Conservation (phyloP, 2,797 vertebrate genomes). For the Chelonia mydas region DNA sequence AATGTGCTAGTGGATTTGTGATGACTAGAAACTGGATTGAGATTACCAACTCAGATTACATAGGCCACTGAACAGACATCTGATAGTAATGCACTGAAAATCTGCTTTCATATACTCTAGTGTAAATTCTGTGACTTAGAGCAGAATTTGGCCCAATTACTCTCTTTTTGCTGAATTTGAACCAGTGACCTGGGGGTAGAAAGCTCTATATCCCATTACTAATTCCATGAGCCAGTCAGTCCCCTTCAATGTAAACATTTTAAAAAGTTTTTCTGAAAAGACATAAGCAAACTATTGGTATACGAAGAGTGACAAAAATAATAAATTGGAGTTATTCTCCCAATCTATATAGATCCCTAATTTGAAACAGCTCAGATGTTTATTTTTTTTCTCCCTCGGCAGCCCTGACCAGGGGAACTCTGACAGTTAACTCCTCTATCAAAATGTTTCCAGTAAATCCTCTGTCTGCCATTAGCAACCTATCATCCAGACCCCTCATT, state of each 20-base stretch:
- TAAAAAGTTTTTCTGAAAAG: background rate
- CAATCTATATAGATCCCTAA: background rate
- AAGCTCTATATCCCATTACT: background rate
- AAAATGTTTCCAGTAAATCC: background rate
- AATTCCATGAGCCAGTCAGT: background rate
- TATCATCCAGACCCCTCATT: conserved; percentile 27
- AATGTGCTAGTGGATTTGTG: background rate
- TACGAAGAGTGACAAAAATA: rapidly evolving
- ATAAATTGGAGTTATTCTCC: background rate
- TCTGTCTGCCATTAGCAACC: background rate
- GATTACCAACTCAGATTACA: background rate
- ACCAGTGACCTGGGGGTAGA: background rate
- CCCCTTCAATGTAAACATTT: background rate
- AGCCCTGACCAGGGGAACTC: background rate
- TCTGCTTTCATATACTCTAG: background rate
- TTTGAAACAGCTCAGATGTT: background rate
- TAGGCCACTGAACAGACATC: background rate
- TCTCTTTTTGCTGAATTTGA: background rate
- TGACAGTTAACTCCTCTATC: background rate
- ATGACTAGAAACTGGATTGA: background rate
- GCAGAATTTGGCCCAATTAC: background rate
- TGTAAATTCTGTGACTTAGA: background rate
- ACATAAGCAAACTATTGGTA: background rate
- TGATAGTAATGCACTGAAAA: background rate
- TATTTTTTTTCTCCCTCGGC: background rate